Conservation (phyloP, 2,888 invertebrate genomes). For the Agonopterix subpropinquella region DNA sequence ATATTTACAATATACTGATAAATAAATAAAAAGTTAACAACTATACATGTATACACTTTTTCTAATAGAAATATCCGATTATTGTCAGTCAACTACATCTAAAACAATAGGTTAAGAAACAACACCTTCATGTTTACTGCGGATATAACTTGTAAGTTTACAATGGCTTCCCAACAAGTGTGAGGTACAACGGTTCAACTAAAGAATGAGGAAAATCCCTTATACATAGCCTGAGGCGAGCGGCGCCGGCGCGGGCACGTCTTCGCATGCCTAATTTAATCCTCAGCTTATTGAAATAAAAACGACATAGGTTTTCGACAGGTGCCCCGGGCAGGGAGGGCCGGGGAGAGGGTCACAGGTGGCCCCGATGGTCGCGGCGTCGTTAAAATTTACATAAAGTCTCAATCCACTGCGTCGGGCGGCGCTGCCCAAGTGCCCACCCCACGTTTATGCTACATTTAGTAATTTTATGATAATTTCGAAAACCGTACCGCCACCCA, state of each 20-base stretch:
- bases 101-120: neutral
- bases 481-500: slow-evolving; percentile 74
- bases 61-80: no score
- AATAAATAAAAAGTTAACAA: no score
- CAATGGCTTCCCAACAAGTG: slow-evolving; percentile 22
- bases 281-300: slow-evolving; percentile 74
- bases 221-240: slow-evolving; percentile 12
- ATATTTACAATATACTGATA: no score
- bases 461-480: slow-evolving; percentile 77
- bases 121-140: slow-evolving; percentile 1
- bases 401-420: slow-evolving; percentile 70
- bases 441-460: slow-evolving; percentile 75
- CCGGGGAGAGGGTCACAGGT: slow-evolving; percentile 62
- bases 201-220: slow-evolving; percentile 30
- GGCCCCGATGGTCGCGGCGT: slow-evolving; percentile 73
- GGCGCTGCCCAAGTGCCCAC: slow-evolving; percentile 47
- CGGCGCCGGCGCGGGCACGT: slow-evolving; percentile 37
- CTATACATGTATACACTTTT: no score
- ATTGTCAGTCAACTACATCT: no score
- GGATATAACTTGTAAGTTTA: slow-evolving; percentile 17
- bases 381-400: slow-evolving; percentile 77
- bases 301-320: slow-evolving; percentile 75
- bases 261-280: slow-evolving; percentile 72
- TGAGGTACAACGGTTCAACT: slow-evolving; percentile 17
- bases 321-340: slow-evolving; percentile 53